phyloP scores from a whole-genome alignment of 2,888 invertebrate genomes.

The Erynnis tages region DNA sequence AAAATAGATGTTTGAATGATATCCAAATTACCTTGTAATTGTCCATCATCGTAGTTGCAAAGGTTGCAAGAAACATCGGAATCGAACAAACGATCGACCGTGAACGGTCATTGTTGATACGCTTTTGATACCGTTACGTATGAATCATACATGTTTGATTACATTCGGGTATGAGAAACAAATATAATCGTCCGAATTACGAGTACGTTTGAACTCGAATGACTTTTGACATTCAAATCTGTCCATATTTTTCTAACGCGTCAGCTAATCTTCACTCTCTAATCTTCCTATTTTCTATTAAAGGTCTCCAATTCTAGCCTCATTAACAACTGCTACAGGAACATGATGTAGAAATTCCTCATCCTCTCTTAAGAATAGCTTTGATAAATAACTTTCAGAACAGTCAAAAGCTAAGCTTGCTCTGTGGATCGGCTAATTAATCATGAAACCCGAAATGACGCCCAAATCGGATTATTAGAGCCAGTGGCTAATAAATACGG shows the following conservation, averaged over 20 bases:
- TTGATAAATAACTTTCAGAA: constrained; percentile 37
- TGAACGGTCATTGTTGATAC: constrained; percentile 32
- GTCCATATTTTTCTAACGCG: not conserved
- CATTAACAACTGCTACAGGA: constrained; percentile 5
- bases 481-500: constrained; percentile 47
- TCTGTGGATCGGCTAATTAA: constrained; percentile 48
- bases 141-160: constrained; percentile 19
- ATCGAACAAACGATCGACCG: constrained; percentile 28
- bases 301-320: not conserved
- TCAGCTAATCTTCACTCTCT: not conserved
- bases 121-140: constrained; percentile 32
- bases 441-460: constrained; percentile 50
- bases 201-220: not conserved
- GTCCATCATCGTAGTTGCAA: constrained; percentile 47
- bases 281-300: not conserved
- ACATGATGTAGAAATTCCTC: constrained; percentile 20
- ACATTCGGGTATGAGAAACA: constrained; percentile 2
- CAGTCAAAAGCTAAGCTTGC: constrained; percentile 28
- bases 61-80: constrained; percentile 43
- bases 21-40: constrained; percentile 49
- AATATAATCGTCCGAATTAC: not conserved
- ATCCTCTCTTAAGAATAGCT: constrained; percentile 20
- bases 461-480: constrained; percentile 56
- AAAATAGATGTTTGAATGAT: constrained; percentile 45
- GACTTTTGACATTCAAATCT: not conserved